Evolutionary conservation across 2,113 vertebrate species (phyloP), one percentile per base, ranked within the genome.

Genomic region (Steatornis caripensis): DNA sequence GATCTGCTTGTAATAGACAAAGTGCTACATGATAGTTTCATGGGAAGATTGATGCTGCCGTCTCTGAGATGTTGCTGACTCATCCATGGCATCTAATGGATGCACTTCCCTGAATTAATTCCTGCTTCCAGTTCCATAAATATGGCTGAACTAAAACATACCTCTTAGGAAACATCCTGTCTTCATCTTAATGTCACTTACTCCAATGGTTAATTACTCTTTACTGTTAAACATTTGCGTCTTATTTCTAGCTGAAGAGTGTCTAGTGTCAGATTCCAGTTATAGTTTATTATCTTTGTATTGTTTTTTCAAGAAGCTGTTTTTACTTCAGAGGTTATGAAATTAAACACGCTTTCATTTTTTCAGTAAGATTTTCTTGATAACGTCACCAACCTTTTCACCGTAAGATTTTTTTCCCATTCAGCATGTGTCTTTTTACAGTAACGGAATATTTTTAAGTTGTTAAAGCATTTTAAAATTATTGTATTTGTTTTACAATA

Each of bases 91-190:
- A 93, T 72, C 92, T 97, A 96, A 96, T 96, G 94, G 90, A 93
- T 96, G 92, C 93, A 96, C 80, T 96, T 96, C 89, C 94, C 92
- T 96, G 92, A 95, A 97, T 94, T 96, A 97, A 96, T 95, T 96
- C 94, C 92, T 95, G 69, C 69, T 95, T 93, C 96, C 92, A 92
- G 90, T 96, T 94, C 90, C 92, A 95, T 95, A 96, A 96, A 95
- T 95, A 93, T 1, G 22, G 77, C 92, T 72, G 37, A 89, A 89
- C 76, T 84, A 81, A 95, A 84, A 90, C 80, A 92, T 96, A 87
- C 80, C 92, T 96, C 77, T 97, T 65, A 95, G 76, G 89, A 93
- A 96, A 75, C 92, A 97, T 96, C 94, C 92, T 96, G 92, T 82
- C 83, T 94, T 97, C 60, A 0, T 90, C 69, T 87, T 92, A 96